Percentiles rank a stretch among this genome's conserved stretches.
phyloP scores from a whole-genome alignment of 2,113 vertebrate species.

The Alethe diademata region DNA sequence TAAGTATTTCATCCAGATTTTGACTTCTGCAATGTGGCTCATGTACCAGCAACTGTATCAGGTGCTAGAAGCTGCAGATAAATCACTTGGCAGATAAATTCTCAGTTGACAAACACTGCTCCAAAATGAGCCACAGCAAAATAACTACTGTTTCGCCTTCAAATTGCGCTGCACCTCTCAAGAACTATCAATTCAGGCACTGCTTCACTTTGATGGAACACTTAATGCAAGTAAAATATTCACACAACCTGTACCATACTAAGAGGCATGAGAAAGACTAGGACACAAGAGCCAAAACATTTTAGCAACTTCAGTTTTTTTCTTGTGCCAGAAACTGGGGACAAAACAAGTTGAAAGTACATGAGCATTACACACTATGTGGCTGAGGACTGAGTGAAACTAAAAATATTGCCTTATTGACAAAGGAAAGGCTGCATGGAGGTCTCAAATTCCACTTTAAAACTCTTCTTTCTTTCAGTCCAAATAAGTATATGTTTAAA shows the following conservation, averaged over 20 bases:
- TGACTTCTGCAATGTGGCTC: neutral
- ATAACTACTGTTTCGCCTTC: neutral
- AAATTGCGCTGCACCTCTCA: neutral
- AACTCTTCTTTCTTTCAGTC: neutral
- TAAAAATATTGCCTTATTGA: neutral
- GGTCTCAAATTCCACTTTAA: neutral
- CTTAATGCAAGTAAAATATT: neutral
- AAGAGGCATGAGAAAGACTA: neutral
- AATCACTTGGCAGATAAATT: neutral
- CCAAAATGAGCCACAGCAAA: neutral
- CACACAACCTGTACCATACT: neutral
- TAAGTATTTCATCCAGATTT: neutral
- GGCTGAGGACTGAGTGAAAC: neutral
- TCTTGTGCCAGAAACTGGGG: neutral
- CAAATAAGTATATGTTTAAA: neutral
- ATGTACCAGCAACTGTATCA: neutral
- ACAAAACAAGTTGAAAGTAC: neutral
- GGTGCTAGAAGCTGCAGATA: neutral
- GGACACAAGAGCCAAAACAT: neutral
- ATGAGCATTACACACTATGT: neutral
- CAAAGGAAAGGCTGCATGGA: neutral
- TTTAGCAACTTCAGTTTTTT: neutral
- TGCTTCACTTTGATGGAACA: neutral
- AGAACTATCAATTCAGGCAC: neutral
- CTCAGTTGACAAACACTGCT: neutral